Base-by-base conservation (phyloP, 2,888 invertebrate genomes). In the Drymonia ruficornis region DNA sequence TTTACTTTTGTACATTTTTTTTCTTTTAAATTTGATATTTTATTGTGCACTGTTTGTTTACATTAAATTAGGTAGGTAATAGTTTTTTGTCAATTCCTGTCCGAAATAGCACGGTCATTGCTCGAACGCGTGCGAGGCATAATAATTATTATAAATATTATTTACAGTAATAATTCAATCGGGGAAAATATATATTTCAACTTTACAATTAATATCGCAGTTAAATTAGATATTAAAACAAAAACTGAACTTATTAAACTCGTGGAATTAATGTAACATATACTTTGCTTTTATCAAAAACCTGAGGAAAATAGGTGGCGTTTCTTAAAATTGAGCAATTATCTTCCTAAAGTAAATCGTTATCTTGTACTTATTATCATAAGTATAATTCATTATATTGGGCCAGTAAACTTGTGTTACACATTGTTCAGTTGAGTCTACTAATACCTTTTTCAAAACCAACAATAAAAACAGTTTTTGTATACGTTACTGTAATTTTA, bases 261-360 rank as follows among this genome's bases (percentile, higher is more conserved):
- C 12, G 31, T 31, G 3, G 31, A 31, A 31, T 11, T 1, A 11
- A 31, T 31, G 31, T 9, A 31, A 12, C 12, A 31, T 18, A 49
- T 52, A 55, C 46, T 50, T 46, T 55, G 19, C 47, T 16, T 50
- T 44, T 52, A 55, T 46, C 11, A 58, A 57, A 48, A 46, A 29
- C 38, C 55, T 55, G 60, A 47, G 48, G 52, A 70, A 74, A 56
- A 60, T 58, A 59, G 51, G 61, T 65, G 65, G 53, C 44, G 60
- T 50, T 81, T 80, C 72, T 74, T 82, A 89, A 89, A 87, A 88
- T 91, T 91, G 90, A 91, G 90, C 90, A 91, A 89, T 83, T 79
- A 73, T 88, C 75, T 62, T 80, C 88, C 84, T 89, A 89, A 86
- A 79, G 75, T 84, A 84, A 84, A 85, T 82, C 62, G 67, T 83